phyloP scores from a whole-genome alignment of 2,113 vertebrate species.

The Siniperca chuatsi region DNA sequence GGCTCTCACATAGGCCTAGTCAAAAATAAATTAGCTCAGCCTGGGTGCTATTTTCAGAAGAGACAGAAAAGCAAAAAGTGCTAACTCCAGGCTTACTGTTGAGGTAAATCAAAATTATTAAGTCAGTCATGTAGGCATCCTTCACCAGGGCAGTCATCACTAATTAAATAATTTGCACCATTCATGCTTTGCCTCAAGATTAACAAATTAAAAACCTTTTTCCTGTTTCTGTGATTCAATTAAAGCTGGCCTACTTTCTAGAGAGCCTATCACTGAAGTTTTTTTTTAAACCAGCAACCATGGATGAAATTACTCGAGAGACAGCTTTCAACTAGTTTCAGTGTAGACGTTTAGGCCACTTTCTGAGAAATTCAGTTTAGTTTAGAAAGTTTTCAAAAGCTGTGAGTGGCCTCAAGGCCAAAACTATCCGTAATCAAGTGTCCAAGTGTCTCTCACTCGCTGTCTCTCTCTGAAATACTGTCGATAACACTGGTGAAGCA shows the following conservation, averaged over 20 bases:
- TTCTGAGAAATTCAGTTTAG: not conserved
- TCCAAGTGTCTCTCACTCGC: not conserved
- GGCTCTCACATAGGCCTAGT: slow-evolving; percentile 33
- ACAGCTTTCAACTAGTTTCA: slow-evolving; percentile 38
- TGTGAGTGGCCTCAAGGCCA: slow-evolving; percentile 1
- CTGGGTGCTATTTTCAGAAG: slow-evolving; percentile 52
- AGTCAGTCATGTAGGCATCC: slow-evolving; percentile 60
- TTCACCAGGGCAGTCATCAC: slow-evolving; percentile 45
- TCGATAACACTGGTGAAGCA: not conserved
- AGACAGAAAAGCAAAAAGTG: slow-evolving; percentile 35
- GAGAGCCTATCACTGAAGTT: slow-evolving; percentile 16
- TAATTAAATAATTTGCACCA: slow-evolving; percentile 70
- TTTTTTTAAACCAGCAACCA: slow-evolving; percentile 41
- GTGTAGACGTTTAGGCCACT: slow-evolving; percentile 25
- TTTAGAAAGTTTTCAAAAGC: slow-evolving; percentile 21
- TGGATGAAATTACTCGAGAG: slow-evolving; percentile 43
- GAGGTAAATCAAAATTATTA: slow-evolving; percentile 70
- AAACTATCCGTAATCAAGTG: slow-evolving; percentile 10
- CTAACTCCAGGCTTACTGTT: slow-evolving; percentile 29
- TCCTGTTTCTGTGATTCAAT: slow-evolving; percentile 64
- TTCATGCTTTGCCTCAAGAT: slow-evolving; percentile 72
- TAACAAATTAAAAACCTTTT: slow-evolving; percentile 68
- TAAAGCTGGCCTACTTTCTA: slow-evolving; percentile 71
- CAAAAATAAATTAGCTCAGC: slow-evolving; percentile 56
- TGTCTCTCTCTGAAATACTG: not conserved